A percentile compares a stretch with the other conserved stretches of the same genome.
These are phyloP conservation scores for Tachycineta bicolor DNA, from an alignment of 2,113 vertebrate species.

Conservation along the genomic window DNA sequence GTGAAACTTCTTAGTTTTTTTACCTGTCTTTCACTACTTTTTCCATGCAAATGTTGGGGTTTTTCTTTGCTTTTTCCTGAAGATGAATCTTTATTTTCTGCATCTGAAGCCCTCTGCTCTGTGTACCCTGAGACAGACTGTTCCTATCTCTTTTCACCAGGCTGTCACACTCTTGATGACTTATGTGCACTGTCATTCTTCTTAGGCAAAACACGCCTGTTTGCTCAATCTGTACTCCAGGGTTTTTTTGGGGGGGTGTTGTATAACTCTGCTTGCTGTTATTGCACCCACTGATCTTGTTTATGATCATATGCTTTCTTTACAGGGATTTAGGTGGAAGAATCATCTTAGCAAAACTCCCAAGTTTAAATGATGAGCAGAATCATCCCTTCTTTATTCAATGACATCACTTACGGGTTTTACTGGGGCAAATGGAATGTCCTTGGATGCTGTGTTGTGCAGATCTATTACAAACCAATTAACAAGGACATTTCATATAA, in stretches of 20 bases:
- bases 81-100: background rate
- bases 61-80: background rate
- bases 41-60: background rate
- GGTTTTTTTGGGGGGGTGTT: background rate
- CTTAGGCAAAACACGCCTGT: background rate
- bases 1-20: background rate
- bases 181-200: background rate
- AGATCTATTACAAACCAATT: background rate
- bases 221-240: background rate
- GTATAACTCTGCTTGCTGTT: background rate
- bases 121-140: background rate
- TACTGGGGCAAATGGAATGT: background rate
- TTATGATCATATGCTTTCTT: background rate
- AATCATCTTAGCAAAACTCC: background rate
- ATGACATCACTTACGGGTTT: background rate
- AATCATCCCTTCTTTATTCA: background rate
- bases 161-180: background rate
- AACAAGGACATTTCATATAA: background rate
- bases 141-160: background rate
- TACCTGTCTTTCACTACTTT: background rate
- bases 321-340: background rate
- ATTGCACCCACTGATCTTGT: background rate
- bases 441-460: background rate
- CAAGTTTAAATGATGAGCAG: background rate
- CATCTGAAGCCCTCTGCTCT: background rate